Percentiles rank a stretch among this genome's conserved stretches.
phyloP scores from a whole-genome alignment of 2,888 invertebrate genomes.

The Andrena bucephala region DNA sequence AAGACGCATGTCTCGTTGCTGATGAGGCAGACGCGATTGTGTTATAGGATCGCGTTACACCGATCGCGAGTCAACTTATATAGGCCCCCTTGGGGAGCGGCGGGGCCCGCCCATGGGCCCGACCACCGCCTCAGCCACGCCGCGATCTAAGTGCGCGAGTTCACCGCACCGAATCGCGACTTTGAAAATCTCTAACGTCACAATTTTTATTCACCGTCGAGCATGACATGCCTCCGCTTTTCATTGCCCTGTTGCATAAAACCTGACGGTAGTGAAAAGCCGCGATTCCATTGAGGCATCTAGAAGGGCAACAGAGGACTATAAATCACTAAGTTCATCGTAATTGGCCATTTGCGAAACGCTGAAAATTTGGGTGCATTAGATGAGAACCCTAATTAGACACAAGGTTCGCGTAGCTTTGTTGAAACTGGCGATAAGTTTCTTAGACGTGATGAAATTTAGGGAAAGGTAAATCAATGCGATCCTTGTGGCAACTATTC shows the following conservation, averaged over 20 bases:
- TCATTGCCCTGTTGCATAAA: constrained; percentile 19
- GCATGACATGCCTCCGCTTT: constrained; percentile 36
- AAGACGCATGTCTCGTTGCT: constrained; percentile 77
- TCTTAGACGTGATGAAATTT: not conserved
- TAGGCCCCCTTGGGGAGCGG: constrained; percentile 83
- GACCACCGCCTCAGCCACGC: constrained; percentile 78
- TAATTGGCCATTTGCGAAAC: not conserved
- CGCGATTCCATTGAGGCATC: not conserved
- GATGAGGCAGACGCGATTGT: constrained; percentile 80
- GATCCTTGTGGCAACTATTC: too few relatives aligned
- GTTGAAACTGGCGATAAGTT: not conserved
- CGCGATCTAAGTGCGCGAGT: constrained; percentile 64
- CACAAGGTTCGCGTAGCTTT: not conserved
- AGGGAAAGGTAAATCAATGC: too few relatives aligned
- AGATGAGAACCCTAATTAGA: not conserved
- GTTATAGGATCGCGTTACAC: constrained; percentile 81
- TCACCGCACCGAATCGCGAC: constrained; percentile 64
- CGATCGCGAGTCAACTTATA: constrained; percentile 81
- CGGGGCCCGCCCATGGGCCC: constrained; percentile 84
- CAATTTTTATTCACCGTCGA: constrained; percentile 46
- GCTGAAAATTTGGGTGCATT: too few relatives aligned
- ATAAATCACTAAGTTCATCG: not conserved
- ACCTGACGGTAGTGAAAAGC: not conserved
- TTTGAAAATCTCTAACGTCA: constrained; percentile 69
- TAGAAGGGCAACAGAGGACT: not conserved